These are phyloP conservation scores for Ectobius pallidus DNA, from an alignment of 2,888 invertebrate species.

Conservation along the genomic window DNA sequence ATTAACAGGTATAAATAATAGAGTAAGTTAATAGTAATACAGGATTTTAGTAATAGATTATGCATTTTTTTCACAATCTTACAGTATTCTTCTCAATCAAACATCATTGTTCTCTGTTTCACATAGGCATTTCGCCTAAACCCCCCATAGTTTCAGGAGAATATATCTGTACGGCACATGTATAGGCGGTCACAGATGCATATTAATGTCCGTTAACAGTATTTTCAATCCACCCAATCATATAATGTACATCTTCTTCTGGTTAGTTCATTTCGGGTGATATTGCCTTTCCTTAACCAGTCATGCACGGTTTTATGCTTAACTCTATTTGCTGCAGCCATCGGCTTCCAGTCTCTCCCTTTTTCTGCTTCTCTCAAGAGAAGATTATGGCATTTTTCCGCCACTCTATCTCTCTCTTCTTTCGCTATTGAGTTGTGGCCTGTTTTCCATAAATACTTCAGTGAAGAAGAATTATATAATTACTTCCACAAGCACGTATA, in stretches of 20 bases:
- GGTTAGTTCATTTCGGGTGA: neutral
- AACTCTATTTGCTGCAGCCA: neutral
- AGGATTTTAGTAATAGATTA: too few relatives aligned
- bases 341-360: neutral
- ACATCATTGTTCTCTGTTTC: too few relatives aligned
- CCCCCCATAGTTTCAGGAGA: too few relatives aligned
- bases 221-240: neutral
- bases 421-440: neutral
- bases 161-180: too few relatives aligned
- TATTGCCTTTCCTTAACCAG: neutral
- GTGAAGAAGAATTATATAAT: neutral
- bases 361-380: neutral
- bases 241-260: neutral
- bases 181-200: too few relatives aligned
- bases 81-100: too few relatives aligned
- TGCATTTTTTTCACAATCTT: too few relatives aligned
- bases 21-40: too few relatives aligned
- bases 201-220: too few relatives aligned
- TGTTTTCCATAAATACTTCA: neutral
- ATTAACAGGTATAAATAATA: too few relatives aligned
- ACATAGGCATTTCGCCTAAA: too few relatives aligned
- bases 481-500: neutral
- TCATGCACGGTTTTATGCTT: neutral
- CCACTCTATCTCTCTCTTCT: too few relatives aligned
- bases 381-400: neutral